Base-by-base conservation (phyloP, 1,140 invertebrate species). In the Stenopsyche tienmushanensis region DNA sequence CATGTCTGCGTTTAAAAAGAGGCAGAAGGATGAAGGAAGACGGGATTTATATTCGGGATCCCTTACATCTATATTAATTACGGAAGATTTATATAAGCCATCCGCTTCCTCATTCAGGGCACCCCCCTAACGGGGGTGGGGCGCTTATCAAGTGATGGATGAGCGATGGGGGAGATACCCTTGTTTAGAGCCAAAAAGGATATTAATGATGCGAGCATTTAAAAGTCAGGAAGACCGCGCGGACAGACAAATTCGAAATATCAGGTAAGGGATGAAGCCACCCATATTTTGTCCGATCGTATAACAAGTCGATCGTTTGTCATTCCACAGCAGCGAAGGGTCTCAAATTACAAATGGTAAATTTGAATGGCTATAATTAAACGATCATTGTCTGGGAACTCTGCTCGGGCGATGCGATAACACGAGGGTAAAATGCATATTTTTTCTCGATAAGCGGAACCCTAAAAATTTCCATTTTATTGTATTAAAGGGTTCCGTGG, bases 31-130 rank as follows among this genome's bases (percentile, higher is more conserved):
- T 39, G 23, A 65, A 49, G 53, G 23, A 9, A n/a, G n/a, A 17
- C 18, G 59, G 29, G 59, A 62, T 53, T 57, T 55, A 69, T 65
- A 60, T 34, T 39, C 53, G 62, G 64, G 54, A 59, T 63, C 68
- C 68, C 62, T 70, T 66, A 66, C 68, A 70, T 70, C 68, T 65
- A 70, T 66, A 70, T 70, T 70, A 70, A 70, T 70, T 70, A 70
- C 68, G 20, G 55, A 66, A 70, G 68, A 70, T 70, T 70, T 66
- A 70, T 70, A 62, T 70, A 64, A 70, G 25, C 54, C 24, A 17
- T 47, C 44, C 18, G 29, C 29, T 34, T 13, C 15, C 29, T n/a
- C n/a, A n/a, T n/a, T n/a, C n/a, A n/a, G 34, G 39, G 15, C 15
- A 53, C 50, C 20, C 24, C 21, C 20, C 39, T 20, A 13, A 34